Evolutionary conservation across 2,888 invertebrate species (phyloP).

Genomic region (Thysanoteuthis rhombus): DNA sequence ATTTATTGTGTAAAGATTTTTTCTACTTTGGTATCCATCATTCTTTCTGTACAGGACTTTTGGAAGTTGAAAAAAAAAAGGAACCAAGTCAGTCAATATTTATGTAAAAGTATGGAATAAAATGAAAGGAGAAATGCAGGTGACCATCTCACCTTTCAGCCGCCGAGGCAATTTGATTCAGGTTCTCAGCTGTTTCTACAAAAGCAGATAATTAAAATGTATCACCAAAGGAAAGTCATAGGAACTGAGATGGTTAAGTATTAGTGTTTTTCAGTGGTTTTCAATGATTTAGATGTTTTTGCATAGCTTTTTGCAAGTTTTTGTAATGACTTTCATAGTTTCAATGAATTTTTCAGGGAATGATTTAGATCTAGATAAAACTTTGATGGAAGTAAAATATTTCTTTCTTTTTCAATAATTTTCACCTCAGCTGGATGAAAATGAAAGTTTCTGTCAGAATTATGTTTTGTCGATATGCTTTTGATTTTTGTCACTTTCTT

Average conservation of each 20-base stretch:
- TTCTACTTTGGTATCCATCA: background rate
- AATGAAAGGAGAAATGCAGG: conserved; percentile 22
- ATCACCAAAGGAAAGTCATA: background rate
- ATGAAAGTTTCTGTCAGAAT: too few relatives aligned
- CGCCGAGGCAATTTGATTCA: conserved; percentile 30
- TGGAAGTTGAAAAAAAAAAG: background rate
- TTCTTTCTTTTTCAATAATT: too few relatives aligned
- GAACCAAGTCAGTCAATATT: background rate
- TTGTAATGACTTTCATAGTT: background rate
- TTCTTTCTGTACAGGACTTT: background rate
- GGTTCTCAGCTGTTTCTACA: conserved; percentile 26
- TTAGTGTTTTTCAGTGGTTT: background rate
- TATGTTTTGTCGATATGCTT: too few relatives aligned
- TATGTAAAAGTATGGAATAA: background rate
- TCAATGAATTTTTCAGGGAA: background rate
- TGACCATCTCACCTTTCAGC: conserved; percentile 27
- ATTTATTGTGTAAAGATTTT: background rate
- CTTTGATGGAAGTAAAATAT: too few relatives aligned
- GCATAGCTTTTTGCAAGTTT: background rate
- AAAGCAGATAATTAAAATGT: conserved; percentile 25
- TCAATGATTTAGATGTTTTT: background rate
- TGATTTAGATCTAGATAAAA: background rate
- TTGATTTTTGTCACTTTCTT: too few relatives aligned
- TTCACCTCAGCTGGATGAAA: too few relatives aligned
- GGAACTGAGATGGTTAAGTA: background rate